Conservation (phyloP, 2,888 invertebrate species). For the Papilio elwesi region DNA sequence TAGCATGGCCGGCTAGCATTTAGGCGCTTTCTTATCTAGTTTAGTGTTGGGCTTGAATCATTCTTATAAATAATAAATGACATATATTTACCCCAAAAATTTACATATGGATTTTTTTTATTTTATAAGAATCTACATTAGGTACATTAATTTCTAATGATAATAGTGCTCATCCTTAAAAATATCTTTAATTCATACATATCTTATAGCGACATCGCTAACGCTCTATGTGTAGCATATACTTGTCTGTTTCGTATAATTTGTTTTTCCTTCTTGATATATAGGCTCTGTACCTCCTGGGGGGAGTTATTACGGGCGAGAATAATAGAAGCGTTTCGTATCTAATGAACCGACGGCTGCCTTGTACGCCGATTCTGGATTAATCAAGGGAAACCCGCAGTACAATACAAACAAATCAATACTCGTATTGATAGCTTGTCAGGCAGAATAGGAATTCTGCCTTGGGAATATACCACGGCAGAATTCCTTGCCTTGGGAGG, state of each 20-base stretch:
- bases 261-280: slow-evolving; percentile 29
- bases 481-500: no score
- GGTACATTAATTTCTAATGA: no score
- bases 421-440: slow-evolving; percentile 30
- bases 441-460: no score
- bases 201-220: not conserved
- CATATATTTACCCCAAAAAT: no score
- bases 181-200: not conserved
- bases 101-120: no score
- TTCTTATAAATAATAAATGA: no score
- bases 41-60: no score
- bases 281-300: slow-evolving; percentile 28
- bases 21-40: no score
- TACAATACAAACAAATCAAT: slow-evolving; percentile 38
- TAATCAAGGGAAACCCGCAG: slow-evolving; percentile 40
- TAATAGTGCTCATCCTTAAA: not conserved
- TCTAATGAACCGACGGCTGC: slow-evolving; percentile 41
- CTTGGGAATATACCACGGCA: no score
- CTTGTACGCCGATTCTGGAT: slow-evolving; percentile 39
- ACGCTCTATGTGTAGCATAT: not conserved
- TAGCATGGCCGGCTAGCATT: no score
- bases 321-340: slow-evolving; percentile 42
- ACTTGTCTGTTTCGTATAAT: slow-evolving; percentile 19
- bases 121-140: no score
- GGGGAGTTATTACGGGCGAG: slow-evolving; percentile 32